phyloP scores from a whole-genome alignment of 2,113 vertebrate genomes.

The Redunca redunca region DNA sequence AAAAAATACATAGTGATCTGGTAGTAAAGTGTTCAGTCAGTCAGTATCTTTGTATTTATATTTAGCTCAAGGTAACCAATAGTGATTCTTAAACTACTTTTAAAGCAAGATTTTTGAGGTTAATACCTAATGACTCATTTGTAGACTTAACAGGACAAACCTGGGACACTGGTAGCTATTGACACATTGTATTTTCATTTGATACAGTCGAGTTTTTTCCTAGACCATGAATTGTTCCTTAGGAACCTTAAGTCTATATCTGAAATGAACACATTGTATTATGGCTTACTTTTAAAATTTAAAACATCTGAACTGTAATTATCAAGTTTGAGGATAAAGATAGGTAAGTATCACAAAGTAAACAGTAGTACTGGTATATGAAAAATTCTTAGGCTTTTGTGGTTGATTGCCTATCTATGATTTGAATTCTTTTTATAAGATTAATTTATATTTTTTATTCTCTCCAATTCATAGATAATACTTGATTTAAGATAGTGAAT shows the following conservation, averaged over 20 bases:
- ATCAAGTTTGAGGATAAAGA: background rate
- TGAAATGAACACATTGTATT: conserved; percentile 23
- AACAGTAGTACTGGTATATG: background rate
- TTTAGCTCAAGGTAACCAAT: conserved; percentile 4
- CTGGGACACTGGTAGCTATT: background rate
- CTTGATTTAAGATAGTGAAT: background rate
- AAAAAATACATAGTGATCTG: background rate
- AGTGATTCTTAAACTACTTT: conserved; percentile 46
- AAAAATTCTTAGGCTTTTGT: background rate
- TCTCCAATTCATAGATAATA: background rate
- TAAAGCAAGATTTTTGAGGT: conserved; percentile 41
- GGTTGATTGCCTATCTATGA: background rate
- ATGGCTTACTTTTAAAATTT: conserved; percentile 22
- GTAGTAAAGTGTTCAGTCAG: background rate
- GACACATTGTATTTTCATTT: background rate
- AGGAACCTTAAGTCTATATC: background rate
- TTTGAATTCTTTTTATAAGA: background rate
- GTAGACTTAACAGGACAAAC: background rate
- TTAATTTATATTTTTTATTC: background rate
- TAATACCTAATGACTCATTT: conserved; percentile 16
- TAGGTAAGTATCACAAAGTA: background rate
- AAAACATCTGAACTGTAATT: background rate
- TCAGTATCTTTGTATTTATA: background rate
- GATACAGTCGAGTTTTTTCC: background rate
- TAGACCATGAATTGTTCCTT: background rate